Base-by-base conservation (phyloP, 2,888 invertebrate genomes). In the Amaurobius ferox region DNA sequence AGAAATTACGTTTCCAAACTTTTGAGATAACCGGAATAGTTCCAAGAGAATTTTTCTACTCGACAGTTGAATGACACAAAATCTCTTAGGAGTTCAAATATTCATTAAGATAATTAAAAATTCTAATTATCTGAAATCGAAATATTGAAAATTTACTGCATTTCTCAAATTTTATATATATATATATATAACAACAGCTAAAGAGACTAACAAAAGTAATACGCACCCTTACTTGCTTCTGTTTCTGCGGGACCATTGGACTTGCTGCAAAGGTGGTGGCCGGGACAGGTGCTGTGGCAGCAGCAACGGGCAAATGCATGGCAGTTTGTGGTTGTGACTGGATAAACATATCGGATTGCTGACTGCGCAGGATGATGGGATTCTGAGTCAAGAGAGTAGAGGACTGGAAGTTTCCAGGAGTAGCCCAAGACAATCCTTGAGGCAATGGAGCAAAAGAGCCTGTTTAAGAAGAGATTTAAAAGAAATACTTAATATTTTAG, bases 291-390 rank as follows among this genome's bases (percentile, higher is more conserved):
- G 79, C 79, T 16, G 83, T 32, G 32, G 80, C 80, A 19, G 80
- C 62, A 44, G 86, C 86, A 55, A 79, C 78, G 23, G 86, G 86
- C n/a, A 86, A 44, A 16, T 86, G 86, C 73, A 86, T 71, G 1
- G 86, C 86, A 26, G 85, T 39, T 28, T 79, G 79, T 88, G 94
- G 94, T 89, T 94, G 95, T 89, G 94, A 94, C 35, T 95, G 95
- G 89, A 97, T 96, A 91, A 96, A 96, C 95, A 97, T 90, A 90
- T 96, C 96, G 1, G 94, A 94, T 90, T 96, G 96, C 0, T 89
- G 89, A 23, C 96, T 95, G 64, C 96, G 92, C 96, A 92, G 89
- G 91, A 95, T 95, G 89, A 96, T 96, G 7, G 95, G 95, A 92
- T 95, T 96, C n/a, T 94, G 95, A 0, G 95, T 94, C 3, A 95